Conservation (phyloP, 2,888 invertebrate genomes). For the Acanthoscelides obtectus region DNA sequence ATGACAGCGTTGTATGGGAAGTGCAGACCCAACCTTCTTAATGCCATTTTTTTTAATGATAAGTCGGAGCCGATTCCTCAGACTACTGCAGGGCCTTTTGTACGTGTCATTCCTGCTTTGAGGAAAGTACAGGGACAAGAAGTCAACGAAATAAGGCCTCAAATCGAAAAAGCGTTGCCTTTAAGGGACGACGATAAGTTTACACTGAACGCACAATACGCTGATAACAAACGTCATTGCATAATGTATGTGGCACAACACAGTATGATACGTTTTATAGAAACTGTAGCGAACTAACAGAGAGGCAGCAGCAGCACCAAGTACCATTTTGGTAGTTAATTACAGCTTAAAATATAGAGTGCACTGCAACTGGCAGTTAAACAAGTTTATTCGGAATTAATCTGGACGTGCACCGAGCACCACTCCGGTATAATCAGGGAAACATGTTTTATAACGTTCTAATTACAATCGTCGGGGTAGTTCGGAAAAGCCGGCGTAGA, state of each 20-base stretch:
- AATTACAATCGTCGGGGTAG: constrained; percentile 9
- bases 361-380: constrained; percentile 39
- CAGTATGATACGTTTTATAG: not conserved
- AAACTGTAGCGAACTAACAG: not conserved
- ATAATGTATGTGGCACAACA: not conserved
- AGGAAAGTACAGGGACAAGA: too few relatives aligned
- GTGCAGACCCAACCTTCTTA: too few relatives aligned
- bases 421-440: constrained; percentile 18
- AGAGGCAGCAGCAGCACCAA: not conserved
- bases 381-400: constrained; percentile 39
- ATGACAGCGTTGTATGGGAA: too few relatives aligned
- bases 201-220: too few relatives aligned
- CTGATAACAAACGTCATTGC: too few relatives aligned
- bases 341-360: constrained; percentile 41
- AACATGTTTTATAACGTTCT: constrained; percentile 21
- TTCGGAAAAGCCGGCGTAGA: not conserved
- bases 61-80: too few relatives aligned
- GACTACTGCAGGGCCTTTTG: too few relatives aligned
- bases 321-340: constrained; percentile 32
- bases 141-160: too few relatives aligned
- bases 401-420: constrained; percentile 17
- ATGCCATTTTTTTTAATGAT: too few relatives aligned
- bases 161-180: too few relatives aligned
- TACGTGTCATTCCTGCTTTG: too few relatives aligned
- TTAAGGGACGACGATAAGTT: too few relatives aligned